Conservation (phyloP, 1,140 invertebrate species). For the Ptiloglossa arizonensis region DNA sequence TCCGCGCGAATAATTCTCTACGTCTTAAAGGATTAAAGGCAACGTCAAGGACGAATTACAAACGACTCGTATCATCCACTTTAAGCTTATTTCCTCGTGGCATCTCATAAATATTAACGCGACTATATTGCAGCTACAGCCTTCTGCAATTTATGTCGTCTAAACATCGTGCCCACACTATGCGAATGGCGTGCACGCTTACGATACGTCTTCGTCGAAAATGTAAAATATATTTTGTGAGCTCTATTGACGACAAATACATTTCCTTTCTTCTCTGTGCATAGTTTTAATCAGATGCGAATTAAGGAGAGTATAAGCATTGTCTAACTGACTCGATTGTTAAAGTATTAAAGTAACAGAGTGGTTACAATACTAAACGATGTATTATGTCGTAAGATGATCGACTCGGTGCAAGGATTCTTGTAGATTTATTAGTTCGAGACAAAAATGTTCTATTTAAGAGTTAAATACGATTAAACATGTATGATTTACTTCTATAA, state of each 20-base stretch:
- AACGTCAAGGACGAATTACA: conserved; percentile 20
- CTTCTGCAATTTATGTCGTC: conserved; percentile 22
- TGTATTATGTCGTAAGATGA: too few relatives aligned
- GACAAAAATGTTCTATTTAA: too few relatives aligned
- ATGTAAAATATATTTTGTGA: not conserved
- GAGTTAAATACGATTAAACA: too few relatives aligned
- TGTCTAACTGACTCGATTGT: too few relatives aligned
- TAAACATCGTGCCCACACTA: not conserved
- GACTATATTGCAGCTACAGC: not conserved
- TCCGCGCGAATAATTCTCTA: conserved; percentile 21
- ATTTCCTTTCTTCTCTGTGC: not conserved
- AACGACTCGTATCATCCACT: conserved; percentile 19
- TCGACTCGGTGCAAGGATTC: too few relatives aligned
- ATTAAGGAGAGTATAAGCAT: too few relatives aligned
- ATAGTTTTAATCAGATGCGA: not conserved
- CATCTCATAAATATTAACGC: conserved; percentile 36
- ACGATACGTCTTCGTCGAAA: not conserved
- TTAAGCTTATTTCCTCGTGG: conserved; percentile 17
- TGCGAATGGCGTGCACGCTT: not conserved
- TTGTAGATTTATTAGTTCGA: too few relatives aligned
- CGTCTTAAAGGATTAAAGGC: conserved; percentile 27
- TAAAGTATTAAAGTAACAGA: too few relatives aligned
- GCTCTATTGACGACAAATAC: not conserved
- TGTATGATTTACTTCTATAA: too few relatives aligned
- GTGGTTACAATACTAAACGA: too few relatives aligned